Base-by-base conservation (phyloP, 2,113 vertebrate genomes). In the Coreoperca whiteheadi region DNA sequence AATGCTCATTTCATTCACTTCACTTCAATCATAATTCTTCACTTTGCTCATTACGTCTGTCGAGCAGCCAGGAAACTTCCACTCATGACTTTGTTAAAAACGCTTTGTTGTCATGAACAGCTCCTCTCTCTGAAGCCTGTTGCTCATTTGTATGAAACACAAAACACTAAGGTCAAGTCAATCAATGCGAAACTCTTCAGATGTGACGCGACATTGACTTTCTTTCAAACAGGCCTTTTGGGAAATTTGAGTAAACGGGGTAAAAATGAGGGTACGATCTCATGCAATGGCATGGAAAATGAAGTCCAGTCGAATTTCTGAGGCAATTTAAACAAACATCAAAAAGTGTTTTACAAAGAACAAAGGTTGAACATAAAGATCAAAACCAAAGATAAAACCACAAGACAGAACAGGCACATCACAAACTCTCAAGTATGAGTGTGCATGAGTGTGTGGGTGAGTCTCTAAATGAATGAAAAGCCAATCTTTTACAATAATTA, bases 401-500 rank as follows among this genome's bases (percentile, higher is more conserved):
- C 82, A 82, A 86, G 82, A 86, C 48, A 54, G 72, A 71, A 37
- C 74, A 57, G 64, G 20, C 48, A 37, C 78, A 75, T 87, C 60
- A 59, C 12, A 0, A 74, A 83, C 15, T 63, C 56, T 73, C 7
- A 8, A 43, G 61, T 41, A 41, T 32, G 30, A 90, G 50, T 39
- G 37, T 32, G 11, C 23, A 30, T 9, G 43, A 23, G 65, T n/a
- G 60, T 61, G 67, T 56, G 34, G 8, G 34, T 70, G 63, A 15
- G 73, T 43, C 15, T 57, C 50, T 46, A n/a, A 77, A 71, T 81
- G 12, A 84, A 56, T 32, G 51, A 79, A 78, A 67, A 79, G 30
- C 25, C 72, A 65, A 66, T 90, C 73, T 39, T 86, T 76, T 82
- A 79, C 81, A 46, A 72, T 71, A 83, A 85, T 90, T 91, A 87